Evolutionary conservation across 2,113 vertebrate genomes (phyloP).

Genomic region (Trichechus manatus): DNA sequence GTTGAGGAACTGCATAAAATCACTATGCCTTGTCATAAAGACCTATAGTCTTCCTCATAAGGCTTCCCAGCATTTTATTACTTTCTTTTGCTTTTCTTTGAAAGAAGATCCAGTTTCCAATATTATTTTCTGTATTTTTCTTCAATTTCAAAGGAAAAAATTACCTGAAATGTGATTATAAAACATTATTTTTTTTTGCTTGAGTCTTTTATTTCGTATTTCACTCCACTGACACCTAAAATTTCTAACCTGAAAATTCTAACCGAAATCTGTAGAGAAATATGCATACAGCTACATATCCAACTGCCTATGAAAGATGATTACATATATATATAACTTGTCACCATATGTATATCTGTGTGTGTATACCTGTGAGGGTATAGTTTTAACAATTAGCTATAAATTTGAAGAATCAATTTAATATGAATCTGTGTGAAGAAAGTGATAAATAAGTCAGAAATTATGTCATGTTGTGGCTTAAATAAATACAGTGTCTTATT

Average conservation of each 20-base stretch:
- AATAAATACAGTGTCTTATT: not conserved
- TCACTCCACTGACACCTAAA: not conserved
- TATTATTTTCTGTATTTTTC: constrained; percentile 5
- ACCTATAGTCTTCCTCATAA: not conserved
- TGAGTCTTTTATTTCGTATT: not conserved
- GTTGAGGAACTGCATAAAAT: not conserved
- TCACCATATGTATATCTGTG: not conserved
- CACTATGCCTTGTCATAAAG: not conserved
- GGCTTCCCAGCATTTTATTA: not conserved
- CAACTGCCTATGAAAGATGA: not conserved
- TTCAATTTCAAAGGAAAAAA: constrained; percentile 18
- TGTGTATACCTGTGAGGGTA: not conserved
- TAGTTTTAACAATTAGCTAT: not conserved
- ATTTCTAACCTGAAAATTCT: not conserved
- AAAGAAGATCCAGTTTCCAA: not conserved
- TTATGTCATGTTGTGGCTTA: not conserved
- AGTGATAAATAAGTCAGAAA: not conserved
- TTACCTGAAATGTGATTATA: not conserved
- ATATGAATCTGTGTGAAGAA: not conserved
- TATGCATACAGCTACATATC: not conserved
- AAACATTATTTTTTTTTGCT: not conserved
- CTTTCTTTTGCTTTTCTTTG: not conserved
- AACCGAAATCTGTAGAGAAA: not conserved
- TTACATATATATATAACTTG: not conserved
- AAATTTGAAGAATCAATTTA: not conserved